These are phyloP conservation scores for Vulpes ferrilata DNA, from an alignment of 2,113 vertebrate species.

Conservation along the genomic window DNA sequence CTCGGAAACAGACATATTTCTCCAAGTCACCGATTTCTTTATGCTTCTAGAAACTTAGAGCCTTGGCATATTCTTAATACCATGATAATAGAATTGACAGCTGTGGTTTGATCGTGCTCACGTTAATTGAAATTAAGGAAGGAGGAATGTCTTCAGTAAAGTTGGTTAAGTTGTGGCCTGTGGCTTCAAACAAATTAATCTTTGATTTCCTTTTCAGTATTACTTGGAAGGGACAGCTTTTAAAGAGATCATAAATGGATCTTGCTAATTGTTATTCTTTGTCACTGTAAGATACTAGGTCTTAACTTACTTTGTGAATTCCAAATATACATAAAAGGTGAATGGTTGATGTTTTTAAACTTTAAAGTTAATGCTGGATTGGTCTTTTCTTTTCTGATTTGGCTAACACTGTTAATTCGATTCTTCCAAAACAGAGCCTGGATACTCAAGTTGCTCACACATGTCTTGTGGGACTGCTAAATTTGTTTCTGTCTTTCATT, in stretches of 20 bases:
- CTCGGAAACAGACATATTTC: background rate
- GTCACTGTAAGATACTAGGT: background rate
- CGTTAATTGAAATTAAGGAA: constrained; percentile 49
- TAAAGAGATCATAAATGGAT: background rate
- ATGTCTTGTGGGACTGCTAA: background rate
- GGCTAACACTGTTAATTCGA: background rate
- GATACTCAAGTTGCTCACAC: background rate
- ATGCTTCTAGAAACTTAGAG: background rate
- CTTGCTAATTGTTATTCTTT: constrained; percentile 14
- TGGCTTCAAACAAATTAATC: constrained; percentile 29
- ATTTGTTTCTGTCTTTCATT: background rate
- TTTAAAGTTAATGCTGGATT: background rate
- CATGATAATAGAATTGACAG: constrained; percentile 18
- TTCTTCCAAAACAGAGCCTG: background rate
- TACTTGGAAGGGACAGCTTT: background rate
- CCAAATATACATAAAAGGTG: background rate
- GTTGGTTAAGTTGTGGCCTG: background rate
- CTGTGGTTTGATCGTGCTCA: background rate
- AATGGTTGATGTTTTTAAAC: background rate
- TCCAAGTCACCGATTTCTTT: background rate
- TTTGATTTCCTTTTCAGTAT: constrained; percentile 40
- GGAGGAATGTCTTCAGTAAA: constrained; percentile 2
- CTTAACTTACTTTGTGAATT: background rate
- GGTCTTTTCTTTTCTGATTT: background rate
- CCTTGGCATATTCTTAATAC: constrained; percentile 2